Conservation (phyloP, 1,140 invertebrate species). For the Leptoteleia sp. region DNA sequence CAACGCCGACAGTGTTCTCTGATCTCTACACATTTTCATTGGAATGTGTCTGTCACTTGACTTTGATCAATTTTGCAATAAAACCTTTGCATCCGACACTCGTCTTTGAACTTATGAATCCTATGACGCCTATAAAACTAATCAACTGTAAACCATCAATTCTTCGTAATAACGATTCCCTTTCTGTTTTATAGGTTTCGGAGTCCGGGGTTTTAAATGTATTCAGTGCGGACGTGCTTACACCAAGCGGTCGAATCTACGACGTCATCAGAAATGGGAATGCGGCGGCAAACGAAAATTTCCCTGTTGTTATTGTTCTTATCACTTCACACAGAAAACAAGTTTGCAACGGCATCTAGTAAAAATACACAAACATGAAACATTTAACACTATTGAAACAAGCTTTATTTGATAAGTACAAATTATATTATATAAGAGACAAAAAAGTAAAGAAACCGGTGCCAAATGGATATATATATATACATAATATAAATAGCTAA, state of each 20-base stretch:
- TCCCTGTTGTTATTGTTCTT: slow-evolving; percentile 73
- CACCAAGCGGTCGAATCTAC: slow-evolving; percentile 72
- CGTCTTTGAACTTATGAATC: slow-evolving; percentile 4
- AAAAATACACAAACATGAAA: slow-evolving; percentile 67
- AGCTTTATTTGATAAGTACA: slow-evolving; percentile 32
- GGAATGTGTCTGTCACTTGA: slow-evolving; percentile 8
- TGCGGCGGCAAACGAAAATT: slow-evolving; percentile 76
- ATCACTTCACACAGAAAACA: slow-evolving; percentile 76
- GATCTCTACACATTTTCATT: slow-evolving; percentile 25
- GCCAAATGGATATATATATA: slow-evolving; percentile 10
- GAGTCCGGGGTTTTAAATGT: slow-evolving; percentile 64
- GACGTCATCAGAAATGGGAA: slow-evolving; percentile 75
- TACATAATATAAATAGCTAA: no score
- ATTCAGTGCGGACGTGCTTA: slow-evolving; percentile 71
- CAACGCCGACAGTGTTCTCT: slow-evolving; percentile 25
- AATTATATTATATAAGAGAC: background rate
- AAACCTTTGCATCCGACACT: slow-evolving; percentile 24
- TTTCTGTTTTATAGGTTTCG: slow-evolving; percentile 60
- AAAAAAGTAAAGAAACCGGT: background rate
- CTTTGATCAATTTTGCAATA: slow-evolving; percentile 37
- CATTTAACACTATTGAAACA: slow-evolving; percentile 26
- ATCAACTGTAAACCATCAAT: no score
- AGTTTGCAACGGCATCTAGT: slow-evolving; percentile 72
- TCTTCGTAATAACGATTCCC: slow-evolving; percentile 21
- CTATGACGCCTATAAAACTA: background rate